Evolutionary conservation across 2,113 vertebrate genomes (phyloP), one percentile per base, ranked within the genome.

Genomic region (Ornithorhynchus anatinus): DNA sequence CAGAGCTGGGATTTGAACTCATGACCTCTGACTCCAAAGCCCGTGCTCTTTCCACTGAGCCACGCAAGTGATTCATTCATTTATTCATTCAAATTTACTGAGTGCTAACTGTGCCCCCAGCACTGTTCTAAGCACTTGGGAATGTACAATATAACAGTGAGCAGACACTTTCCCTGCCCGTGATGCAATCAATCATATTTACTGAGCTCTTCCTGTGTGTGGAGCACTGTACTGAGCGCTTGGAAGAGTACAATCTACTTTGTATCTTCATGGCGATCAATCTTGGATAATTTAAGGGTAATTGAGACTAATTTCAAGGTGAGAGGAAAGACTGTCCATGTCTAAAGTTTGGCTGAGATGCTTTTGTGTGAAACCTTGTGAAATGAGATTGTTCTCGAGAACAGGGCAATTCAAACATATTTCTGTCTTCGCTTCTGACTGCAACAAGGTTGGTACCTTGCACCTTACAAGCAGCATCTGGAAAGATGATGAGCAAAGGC

Each of bases 291-390:
- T 71, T 84, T 72, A 86, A 88, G 36, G 79, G 71, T 76, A 89
- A 91, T 59, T 59, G 15, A 78, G 80, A 82, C 62, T 86, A 81
- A 88, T 88, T 86, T 84, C 74, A 81, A 84, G 58, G 74, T 58
- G 45, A 59, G 77, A 62, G 7, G 60, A 39, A 71, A 69, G 79
- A 70, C 48, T 84, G 22, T 40, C 68, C 70, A 48, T 44, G 69
- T 65, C 69, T 89, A 67, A 88, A 86, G 68, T 81, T 43, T 82
- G 50, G 45, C 39, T 45, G 44, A 22, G 58, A 27, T 39, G 44
- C 56, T 56, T 78, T 47, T 31, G 56, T 33, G 44, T 58, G 38
- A 79, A 72, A 51, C 33, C 33, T 69, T 62, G 53, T 51, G 62
- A 76, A 87, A 59, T 54, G 31, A 44, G 52, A 10, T 29, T 25